Evolutionary conservation across 2,113 vertebrate species (phyloP), one percentile per base, ranked within the genome.

Genomic region (Sialia sialis): DNA sequence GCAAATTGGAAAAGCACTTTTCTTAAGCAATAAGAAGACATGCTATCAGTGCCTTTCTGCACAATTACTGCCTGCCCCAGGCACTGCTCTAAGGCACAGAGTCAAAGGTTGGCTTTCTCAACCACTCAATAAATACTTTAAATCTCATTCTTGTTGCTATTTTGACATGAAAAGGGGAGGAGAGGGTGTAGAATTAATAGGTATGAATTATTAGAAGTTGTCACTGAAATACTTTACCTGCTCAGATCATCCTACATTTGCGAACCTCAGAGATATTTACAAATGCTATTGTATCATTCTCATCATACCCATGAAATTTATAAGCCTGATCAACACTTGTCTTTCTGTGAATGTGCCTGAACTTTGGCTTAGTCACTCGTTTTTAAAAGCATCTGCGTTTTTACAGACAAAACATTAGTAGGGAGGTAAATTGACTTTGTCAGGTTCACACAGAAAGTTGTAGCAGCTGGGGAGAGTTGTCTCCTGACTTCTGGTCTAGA

Each of bases 51-150:
- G 49, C 38, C 46, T 91, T 84, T 91, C 94, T 94, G 84, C 54
- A 68, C 91, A 94, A 94, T 96, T 95, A 95, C 82, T 94, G 84
- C 91, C 93, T 87, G 84, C 91, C 84, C 70, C 94, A 93, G 95
- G 94, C 95, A 82, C 66, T 83, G 91, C 94, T 92, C 32, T 94
- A 89, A 94, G 94, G 94, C 94, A 95, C 63, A 41, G 49, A 96
- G 93, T 92, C 91, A 94, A 94, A 94, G 91, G 81, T 64, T 97
- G 87, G 32, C n/a, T 89, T 91, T 93, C 89, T 87, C 93, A 81
- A 41, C 58, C 58, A 49, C 58, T 87, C 72, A 26, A 49, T 92
- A 97, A 92, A 93, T 94, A 92, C 84, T 83, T 87, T 89, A 79
- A 94, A 89, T 87, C 66, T 91, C 67, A 64, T 89, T 84, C 80